Evolutionary conservation across 2,888 invertebrate genomes (phyloP).

Genomic region (Drosophila maculinotata): DNA sequence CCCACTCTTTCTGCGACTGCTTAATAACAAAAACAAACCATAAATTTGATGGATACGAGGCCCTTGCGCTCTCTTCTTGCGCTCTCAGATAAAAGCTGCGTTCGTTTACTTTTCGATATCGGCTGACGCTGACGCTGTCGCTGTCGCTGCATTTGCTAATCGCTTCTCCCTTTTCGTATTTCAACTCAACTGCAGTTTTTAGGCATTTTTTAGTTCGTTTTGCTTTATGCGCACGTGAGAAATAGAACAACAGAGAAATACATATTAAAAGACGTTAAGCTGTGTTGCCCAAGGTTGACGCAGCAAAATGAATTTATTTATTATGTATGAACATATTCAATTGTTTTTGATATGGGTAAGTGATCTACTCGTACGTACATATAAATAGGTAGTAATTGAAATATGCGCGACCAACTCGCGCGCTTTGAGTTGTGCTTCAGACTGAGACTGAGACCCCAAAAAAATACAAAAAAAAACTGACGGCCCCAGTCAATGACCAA

Average conservation of each 20-base stretch:
- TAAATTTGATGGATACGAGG: conserved; percentile 38
- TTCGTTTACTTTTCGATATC: conserved; percentile 16
- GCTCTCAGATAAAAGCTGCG: conserved; percentile 1
- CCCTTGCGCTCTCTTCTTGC: not conserved
- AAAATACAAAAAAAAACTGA: conserved; percentile 14
- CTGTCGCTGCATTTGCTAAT: conserved; percentile 1
- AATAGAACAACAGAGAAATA: conserved; percentile 72
- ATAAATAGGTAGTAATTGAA: conserved; percentile 29
- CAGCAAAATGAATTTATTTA: conserved; percentile 36
- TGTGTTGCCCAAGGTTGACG: conserved; percentile 50
- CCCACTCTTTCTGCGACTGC: conserved; percentile 19
- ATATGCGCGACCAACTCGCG: conserved; percentile 26
- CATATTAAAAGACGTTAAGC: conserved; percentile 40
- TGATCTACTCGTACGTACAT: conserved; percentile 11
- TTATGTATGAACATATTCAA: conserved; percentile 11
- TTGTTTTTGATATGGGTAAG: conserved; percentile 8
- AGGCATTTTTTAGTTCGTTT: conserved; percentile 9
- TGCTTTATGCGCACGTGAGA: conserved; percentile 49
- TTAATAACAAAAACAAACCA: conserved; percentile 53
- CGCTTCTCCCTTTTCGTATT: conserved; percentile 5
- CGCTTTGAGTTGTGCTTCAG: conserved; percentile 31
- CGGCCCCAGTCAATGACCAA: conserved; percentile 54
- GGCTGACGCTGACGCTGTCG: conserved; percentile 20
- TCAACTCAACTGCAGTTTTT: conserved; percentile 30
- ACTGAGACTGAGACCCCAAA: conserved; percentile 34